Conservation (phyloP, 1,140 invertebrate genomes). For the Caenorhabditis briggsae region DNA sequence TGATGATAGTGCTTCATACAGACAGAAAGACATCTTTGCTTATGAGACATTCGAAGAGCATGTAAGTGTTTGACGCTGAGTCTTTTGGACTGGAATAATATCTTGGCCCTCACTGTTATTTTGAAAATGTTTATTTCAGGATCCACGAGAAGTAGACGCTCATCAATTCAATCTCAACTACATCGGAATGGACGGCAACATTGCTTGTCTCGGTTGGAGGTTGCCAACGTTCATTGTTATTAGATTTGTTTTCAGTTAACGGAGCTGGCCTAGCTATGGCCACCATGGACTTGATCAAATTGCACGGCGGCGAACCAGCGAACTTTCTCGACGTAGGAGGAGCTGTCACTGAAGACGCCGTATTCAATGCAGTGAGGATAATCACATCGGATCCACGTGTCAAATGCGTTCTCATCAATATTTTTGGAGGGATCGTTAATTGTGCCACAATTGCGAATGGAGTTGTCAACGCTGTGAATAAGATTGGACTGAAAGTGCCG, state of each 20-base stretch:
- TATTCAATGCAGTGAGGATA: constrained; percentile 83
- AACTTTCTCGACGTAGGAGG: constrained; percentile 81
- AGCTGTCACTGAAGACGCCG: constrained; percentile 84
- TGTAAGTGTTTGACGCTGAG: constrained; percentile 75
- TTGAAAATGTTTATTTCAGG: constrained; percentile 79
- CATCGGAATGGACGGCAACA: constrained; percentile 97
- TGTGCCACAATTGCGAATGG: constrained; percentile 96
- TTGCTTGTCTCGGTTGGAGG: constrained; percentile 86
- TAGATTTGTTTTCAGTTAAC: constrained; percentile 78
- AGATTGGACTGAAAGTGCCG: constrained; percentile 87
- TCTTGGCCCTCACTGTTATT: background rate
- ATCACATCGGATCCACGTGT: constrained; percentile 79
- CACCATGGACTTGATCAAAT: constrained; percentile 81
- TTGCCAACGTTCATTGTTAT: constrained; percentile 2
- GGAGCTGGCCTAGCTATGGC: constrained; percentile 82
- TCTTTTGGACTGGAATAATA: background rate
- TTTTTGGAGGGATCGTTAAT: constrained; percentile 99
- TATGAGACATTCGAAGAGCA: constrained; percentile 85
- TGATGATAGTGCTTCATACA: constrained; percentile 96
- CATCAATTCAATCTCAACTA: constrained; percentile 92
- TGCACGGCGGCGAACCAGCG: constrained; percentile 80
- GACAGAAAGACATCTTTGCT: constrained; percentile 90
- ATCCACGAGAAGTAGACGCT: constrained; percentile 92
- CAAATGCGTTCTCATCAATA: constrained; percentile 95
- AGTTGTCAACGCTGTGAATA: constrained; percentile 89